Evolutionary conservation across 2,888 invertebrate species (phyloP), one percentile per base, ranked within the genome.

Genomic region (Lysandra bellargus): DNA sequence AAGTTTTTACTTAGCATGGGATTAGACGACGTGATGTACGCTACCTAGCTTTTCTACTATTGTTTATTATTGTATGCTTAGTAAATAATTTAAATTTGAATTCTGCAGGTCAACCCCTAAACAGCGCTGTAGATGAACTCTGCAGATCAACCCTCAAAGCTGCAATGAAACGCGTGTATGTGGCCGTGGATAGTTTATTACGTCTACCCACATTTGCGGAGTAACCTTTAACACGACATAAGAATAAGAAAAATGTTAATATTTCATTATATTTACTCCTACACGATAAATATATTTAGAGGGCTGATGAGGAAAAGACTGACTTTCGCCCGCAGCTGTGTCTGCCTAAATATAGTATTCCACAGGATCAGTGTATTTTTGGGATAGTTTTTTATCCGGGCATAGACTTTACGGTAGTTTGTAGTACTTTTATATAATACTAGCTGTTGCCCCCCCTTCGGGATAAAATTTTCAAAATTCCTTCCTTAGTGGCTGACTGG

Each of bases 181-280:
- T 37, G 14, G 1, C 14, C 33, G 69, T 69, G 69, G 69, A 37
- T 14, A 37, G 69, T 69, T 69, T 69, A 69, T 33, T 33, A 69
- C 33, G 69, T 1, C 33, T 9, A 14, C 33, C 69, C 33, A 69
- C 33, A 30, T 33, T 37, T 33, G 69, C 30, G 12, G 14, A 33
- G 33, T 69, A 69, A 69, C 69, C 69, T 69, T 69, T 17, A 69
- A 33, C 17, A 69, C 69, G 33, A 69, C 14, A 69, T 14, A 37
- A 14, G 14, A 14, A 33, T 37, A 64, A 23, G 30, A 69, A 69
- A 69, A 33, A 69, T 69, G 69, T 17, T 69, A 69, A 69, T 69
- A 69, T 69, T 17, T 4, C 12, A 37, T 64, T 64, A 64, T 30
- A 12, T 23, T 61, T 23, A 30, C 64, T 69, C 64, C 69, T 37